These are phyloP conservation scores for Thymelicus acteon DNA, from an alignment of 2,888 invertebrate species.

Conservation along the genomic window DNA sequence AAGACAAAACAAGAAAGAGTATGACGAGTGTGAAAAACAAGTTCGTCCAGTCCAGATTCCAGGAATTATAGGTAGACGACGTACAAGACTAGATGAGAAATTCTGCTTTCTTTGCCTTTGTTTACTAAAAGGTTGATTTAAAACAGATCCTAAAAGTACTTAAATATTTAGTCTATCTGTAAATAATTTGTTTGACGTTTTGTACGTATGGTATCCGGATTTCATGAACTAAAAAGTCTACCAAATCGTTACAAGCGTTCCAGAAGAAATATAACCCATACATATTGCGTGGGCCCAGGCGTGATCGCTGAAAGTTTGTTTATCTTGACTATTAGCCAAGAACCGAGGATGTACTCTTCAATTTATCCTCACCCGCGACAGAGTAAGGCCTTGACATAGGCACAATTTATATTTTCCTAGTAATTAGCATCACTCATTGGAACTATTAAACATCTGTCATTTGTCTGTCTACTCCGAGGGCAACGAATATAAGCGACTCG, in stretches of 20 bases:
- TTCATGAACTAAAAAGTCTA: slow-evolving; percentile 35
- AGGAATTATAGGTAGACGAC: no score
- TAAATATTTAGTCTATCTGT: not conserved
- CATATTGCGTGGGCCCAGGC: slow-evolving; percentile 40
- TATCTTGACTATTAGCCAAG: slow-evolving; percentile 70
- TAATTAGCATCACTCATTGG: slow-evolving; percentile 39
- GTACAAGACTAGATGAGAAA: no score
- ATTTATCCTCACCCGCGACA: slow-evolving; percentile 50
- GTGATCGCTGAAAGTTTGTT: slow-evolving; percentile 50
- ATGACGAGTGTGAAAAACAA: no score
- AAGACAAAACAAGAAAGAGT: no score
- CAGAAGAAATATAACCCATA: slow-evolving; percentile 32
- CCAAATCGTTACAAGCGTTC: slow-evolving; percentile 29
- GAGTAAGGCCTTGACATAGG: slow-evolving; percentile 42
- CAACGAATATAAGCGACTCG: not conserved
- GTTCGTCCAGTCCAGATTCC: no score
- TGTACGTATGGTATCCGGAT: slow-evolving; percentile 36
- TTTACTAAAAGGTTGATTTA: not conserved
- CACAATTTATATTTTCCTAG: slow-evolving; percentile 38
- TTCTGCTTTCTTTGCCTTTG: not conserved
- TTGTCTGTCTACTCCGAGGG: slow-evolving; percentile 23
- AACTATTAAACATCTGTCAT: slow-evolving; percentile 16
- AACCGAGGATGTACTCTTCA: slow-evolving; percentile 48
- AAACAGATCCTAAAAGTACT: not conserved
- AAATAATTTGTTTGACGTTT: slow-evolving; percentile 1